Percentiles rank a stretch among this genome's conserved stretches.
Conservation (phyloP, 2,888 invertebrate genomes). For the Ditula angustiorana region DNA sequence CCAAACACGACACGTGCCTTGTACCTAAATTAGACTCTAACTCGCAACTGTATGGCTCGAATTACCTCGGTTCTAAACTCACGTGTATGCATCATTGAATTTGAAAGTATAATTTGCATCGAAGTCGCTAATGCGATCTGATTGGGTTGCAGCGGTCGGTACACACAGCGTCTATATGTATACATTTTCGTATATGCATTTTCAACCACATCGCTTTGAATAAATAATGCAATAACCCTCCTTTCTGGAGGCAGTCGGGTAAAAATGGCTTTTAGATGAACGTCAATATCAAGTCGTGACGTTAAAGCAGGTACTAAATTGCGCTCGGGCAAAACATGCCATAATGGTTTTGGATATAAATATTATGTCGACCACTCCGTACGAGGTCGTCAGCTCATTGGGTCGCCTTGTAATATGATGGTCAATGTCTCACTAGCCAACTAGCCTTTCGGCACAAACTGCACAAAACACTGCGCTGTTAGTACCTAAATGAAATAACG, state of each 20-base stretch:
- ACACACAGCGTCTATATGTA: not conserved
- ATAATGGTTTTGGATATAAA: not conserved
- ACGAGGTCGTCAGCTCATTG: too few species aligned
- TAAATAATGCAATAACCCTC: too few species aligned
- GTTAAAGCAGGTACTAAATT: not conserved
- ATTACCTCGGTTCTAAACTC: not conserved
- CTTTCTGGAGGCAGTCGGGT: too few species aligned
- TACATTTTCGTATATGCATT: too few species aligned
- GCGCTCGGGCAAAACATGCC: not conserved
- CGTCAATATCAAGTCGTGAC: not conserved
- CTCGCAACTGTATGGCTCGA: not conserved
- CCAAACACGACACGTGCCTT: not conserved
- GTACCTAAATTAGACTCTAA: not conserved
- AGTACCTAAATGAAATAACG: too few species aligned
- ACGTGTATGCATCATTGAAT: constrained; percentile 28
- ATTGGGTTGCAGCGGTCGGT: constrained; percentile 6
- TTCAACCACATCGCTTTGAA: too few species aligned
- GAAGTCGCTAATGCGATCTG: constrained; percentile 30
- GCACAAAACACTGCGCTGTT: too few species aligned
- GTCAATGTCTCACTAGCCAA: too few species aligned
- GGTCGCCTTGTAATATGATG: too few species aligned
- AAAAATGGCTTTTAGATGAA: not conserved
- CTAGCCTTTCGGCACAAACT: too few species aligned
- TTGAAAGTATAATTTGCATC: constrained; percentile 36
- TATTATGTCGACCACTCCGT: too few species aligned